phyloP scores from a whole-genome alignment of 2,888 invertebrate genomes.

The Blastobasis lacticolella region DNA sequence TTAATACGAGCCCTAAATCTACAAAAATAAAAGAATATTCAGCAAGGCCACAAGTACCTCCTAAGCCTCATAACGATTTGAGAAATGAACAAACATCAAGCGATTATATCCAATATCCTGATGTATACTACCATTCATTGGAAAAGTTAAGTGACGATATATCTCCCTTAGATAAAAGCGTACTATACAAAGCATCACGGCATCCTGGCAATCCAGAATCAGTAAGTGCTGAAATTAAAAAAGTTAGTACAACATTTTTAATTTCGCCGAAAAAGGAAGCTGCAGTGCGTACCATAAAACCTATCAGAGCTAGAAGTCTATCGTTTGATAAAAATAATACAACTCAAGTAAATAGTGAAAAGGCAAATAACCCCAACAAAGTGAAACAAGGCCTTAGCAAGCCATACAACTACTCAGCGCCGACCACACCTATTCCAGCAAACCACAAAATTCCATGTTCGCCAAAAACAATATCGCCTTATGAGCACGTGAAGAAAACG shows the following conservation, averaged over 20 bases:
- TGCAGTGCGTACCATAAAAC: constrained; percentile 58
- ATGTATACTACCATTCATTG: constrained; percentile 62
- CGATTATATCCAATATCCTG: constrained; percentile 30
- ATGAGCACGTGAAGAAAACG: constrained; percentile 52
- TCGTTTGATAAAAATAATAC: constrained; percentile 43
- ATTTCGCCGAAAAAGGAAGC: constrained; percentile 69
- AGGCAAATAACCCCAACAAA: constrained; percentile 10
- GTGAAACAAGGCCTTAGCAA: constrained; percentile 23
- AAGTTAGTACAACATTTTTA: constrained; percentile 58
- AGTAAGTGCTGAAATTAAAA: constrained; percentile 65
- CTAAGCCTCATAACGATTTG: not conserved
- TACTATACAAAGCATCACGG: constrained; percentile 50
- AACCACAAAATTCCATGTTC: constrained; percentile 54
- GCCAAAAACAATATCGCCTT: constrained; percentile 60
- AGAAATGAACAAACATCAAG: too few relatives aligned
- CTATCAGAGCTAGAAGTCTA: constrained; percentile 57
- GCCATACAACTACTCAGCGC: constrained; percentile 63
- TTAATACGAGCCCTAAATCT: constrained; percentile 3
- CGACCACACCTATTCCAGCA: constrained; percentile 54
- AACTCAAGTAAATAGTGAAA: constrained; percentile 3
- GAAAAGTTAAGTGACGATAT: constrained; percentile 50
- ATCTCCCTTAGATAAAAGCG: constrained; percentile 42
- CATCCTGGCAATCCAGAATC: constrained; percentile 43
- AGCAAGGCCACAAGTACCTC: constrained; percentile 46
- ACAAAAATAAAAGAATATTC: constrained; percentile 23